phyloP scores from a whole-genome alignment of 2,797 vertebrate species.

The Perdix hodgsoniae region DNA sequence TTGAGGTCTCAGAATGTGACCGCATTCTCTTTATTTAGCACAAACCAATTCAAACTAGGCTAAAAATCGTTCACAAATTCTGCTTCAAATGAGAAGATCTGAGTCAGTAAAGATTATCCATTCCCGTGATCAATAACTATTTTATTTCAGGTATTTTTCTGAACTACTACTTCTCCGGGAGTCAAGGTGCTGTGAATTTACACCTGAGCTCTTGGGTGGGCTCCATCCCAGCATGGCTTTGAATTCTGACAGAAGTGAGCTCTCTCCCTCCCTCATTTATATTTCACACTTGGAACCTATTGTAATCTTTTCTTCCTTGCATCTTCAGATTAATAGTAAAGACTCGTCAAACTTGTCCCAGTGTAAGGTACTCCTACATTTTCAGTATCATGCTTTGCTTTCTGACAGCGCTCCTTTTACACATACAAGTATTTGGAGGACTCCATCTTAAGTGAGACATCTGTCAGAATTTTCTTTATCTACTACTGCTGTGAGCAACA shows the following conservation, averaged over 20 bases:
- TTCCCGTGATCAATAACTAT: neutral
- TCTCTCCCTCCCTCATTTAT: neutral
- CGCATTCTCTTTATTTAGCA: neutral
- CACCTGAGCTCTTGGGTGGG: neutral
- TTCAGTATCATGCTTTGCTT: neutral
- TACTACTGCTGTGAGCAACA: constrained; percentile 1
- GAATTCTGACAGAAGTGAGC: neutral
- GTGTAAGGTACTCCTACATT: neutral
- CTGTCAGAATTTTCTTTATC: constrained; percentile 26
- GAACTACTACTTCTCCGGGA: neutral
- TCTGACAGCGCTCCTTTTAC: neutral
- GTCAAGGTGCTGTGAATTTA: neutral
- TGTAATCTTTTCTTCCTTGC: neutral
- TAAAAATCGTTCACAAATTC: neutral
- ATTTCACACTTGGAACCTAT: neutral
- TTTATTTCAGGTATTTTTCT: neutral
- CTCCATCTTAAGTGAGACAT: constrained; percentile 11
- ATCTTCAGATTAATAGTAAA: neutral
- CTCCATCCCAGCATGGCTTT: neutral
- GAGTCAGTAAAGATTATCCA: neutral
- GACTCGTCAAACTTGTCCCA: neutral
- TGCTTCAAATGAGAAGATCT: neutral
- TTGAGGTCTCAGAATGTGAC: neutral
- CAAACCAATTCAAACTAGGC: neutral
- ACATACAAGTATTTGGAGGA: neutral